Base-by-base conservation (phyloP, 2,113 vertebrate genomes). In the Sphaerodactylus townsendi region DNA sequence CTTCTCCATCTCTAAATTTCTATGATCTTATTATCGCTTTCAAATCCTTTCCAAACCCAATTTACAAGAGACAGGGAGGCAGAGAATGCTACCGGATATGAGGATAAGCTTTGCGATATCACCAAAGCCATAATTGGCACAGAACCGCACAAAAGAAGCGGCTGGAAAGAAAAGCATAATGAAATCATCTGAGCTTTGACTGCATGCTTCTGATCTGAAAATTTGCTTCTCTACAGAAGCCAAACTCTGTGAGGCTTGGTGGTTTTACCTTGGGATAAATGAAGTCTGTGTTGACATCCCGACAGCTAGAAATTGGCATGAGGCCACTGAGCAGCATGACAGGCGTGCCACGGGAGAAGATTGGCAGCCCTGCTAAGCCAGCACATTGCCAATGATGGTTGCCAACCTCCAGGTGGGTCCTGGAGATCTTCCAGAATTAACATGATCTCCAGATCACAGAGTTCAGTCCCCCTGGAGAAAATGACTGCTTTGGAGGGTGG, bases 141-240 rank as follows among this genome's bases (percentile, higher is more conserved):
- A 83, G 72, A 83, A 37, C 62, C 3, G 64, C 19, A 8, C 41
- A 46, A 68, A 50, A 83, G 73, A 75, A 50, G 33, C 23, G 15
- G 72, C 59, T 74, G 65, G 81, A 76, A 83, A 68, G 21, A 41
- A n/a, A 46, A n/a, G 39, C 17, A 74, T 46, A 82, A 74, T 83
- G 56, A 62, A 83, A 50, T 53, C 44, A 73, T 73, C 83, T 33
- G 13, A 62, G 44, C 56, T 65, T n/a, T 23, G 7, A 64, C 56
- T 72, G 1, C 15, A 46, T 10, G 44, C 25, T 33, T 50, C 68
- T 37, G 69, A 73, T 73, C 33, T 48, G 59, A 15, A 35, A 53
- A 78, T 19, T 35, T 44, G 25, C 25, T 64, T 62, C 21, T 33
- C n/a, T 14, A 25, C 33, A 35, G 80, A 74, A 77, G 25, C 14